Percentiles rank a stretch among this genome's conserved stretches.
Conservation (phyloP, 2,888 invertebrate genomes). For the Nezara viridula region DNA sequence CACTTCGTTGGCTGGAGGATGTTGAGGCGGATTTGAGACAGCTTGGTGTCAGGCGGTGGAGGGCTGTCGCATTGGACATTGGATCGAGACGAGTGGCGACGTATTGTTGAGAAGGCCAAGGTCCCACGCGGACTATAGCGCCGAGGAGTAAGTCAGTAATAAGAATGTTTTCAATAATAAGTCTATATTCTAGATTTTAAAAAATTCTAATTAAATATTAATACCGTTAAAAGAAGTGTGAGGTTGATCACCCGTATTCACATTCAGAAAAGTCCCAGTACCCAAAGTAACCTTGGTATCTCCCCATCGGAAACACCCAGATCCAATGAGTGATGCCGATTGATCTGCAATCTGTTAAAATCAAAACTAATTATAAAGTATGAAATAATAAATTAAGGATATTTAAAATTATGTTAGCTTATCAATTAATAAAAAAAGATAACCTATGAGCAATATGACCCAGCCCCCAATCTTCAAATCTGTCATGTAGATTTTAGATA, state of each 20-base stretch:
- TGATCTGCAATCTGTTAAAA: conserved; percentile 84
- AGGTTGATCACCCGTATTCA: conserved; percentile 82
- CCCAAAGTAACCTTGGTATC: conserved; percentile 92
- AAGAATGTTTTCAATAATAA: too few species aligned
- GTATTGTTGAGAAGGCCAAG: too few species aligned
- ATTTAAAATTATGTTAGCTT: conserved; percentile 71
- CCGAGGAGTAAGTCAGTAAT: too few species aligned
- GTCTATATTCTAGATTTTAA: too few species aligned
- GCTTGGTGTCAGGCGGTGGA: too few species aligned
- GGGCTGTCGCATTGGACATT: too few species aligned
- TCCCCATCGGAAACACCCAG: conserved; percentile 82
- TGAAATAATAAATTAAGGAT: background rate
- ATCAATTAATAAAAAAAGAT: background rate
- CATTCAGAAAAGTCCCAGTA: conserved; percentile 90
- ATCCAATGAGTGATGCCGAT: conserved; percentile 90
- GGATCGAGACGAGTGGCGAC: too few species aligned
- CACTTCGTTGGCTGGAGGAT: too few species aligned
- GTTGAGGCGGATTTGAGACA: too few species aligned
- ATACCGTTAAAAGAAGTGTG: conserved; percentile 84
- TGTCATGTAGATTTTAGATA: too few species aligned
- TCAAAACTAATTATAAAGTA: background rate
- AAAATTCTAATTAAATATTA: background rate
- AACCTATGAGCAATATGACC: background rate
- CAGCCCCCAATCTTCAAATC: background rate
- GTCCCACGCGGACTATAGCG: too few species aligned